Evolutionary conservation across 2,888 invertebrate genomes (phyloP), one percentile per base, ranked within the genome.

Genomic region (Eupeodes luniger): DNA sequence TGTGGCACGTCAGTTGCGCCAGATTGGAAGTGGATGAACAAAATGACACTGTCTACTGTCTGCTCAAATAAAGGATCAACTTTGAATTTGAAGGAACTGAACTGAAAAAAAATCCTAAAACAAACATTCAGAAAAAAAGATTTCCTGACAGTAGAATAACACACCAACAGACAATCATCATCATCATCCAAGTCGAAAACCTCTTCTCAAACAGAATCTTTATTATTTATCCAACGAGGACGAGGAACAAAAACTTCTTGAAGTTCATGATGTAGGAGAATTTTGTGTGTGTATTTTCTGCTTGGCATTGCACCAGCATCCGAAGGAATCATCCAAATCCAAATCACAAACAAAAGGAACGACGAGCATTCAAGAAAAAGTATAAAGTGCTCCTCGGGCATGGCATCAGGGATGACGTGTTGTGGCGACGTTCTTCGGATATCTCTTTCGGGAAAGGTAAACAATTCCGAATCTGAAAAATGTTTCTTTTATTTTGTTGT

Each of bases 391-490:
- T 76, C 83, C 79, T 69, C 53, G 53, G 80, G 70, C 74, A 64
- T 62, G 16, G 7, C 4, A 16, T 40, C 49, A 61, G 57, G 9
- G 12, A 10, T 27, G 47, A 11, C 62, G 2, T 36, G 53, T 36
- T 7, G 12, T 69, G 83, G 72, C 51, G 36, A 55, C 57, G 44
- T 11, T 40, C 72, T 59, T n/a, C 72, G 76, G 80, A 85, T 88
- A 80, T 85, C 74, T 88, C 67, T 84, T 87, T 84, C 74, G 55
- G 69, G 77, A 81, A 85, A 85, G 85, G 88, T 88, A 88, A 88
- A 88, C 85, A 85, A 84, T 67, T 61, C 70, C 81, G 59, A 85
- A 70, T 84, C 59, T 49, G 36, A 59, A 78, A 78, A 61, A 83
- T 72, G 55, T 81, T 81, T 69, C 61, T 66, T 9, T 10, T 14